phyloP scores from a whole-genome alignment of 2,888 invertebrate species.

The Nebria salina region DNA sequence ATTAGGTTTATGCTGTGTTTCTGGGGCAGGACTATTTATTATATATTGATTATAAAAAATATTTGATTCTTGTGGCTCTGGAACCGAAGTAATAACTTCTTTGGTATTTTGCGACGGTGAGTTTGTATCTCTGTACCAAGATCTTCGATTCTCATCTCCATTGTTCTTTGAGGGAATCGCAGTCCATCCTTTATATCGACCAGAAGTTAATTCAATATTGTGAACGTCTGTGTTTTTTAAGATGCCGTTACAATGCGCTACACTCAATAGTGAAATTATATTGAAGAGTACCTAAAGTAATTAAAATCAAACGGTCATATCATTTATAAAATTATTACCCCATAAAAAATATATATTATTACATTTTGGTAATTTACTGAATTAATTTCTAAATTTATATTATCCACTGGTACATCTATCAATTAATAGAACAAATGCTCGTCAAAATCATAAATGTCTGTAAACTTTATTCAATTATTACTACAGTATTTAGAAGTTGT shows the following conservation, averaged over 20 bases:
- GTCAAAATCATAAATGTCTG: too few relatives aligned
- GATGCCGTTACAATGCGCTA: background rate
- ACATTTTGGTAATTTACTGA: too few relatives aligned
- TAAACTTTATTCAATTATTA: too few relatives aligned
- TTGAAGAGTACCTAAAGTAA: background rate
- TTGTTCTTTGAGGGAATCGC: background rate
- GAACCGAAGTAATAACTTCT: background rate
- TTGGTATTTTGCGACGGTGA: background rate
- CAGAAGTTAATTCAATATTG: background rate
- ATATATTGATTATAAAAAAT: too few relatives aligned
- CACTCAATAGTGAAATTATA: background rate
- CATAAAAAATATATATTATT: too few relatives aligned
- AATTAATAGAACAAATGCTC: too few relatives aligned
- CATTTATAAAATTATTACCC: too few relatives aligned
- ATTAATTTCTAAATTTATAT: too few relatives aligned
- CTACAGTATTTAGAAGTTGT: too few relatives aligned
- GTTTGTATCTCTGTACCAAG: background rate
- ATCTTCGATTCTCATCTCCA: background rate
- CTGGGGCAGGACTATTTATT: too few relatives aligned
- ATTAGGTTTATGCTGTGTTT: too few relatives aligned
- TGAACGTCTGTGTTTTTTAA: background rate
- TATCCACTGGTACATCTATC: too few relatives aligned
- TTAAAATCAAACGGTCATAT: background rate
- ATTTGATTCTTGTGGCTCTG: background rate
- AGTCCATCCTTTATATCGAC: background rate